Evolutionary conservation across 2,888 invertebrate genomes (phyloP).

Genomic region (Yponomeuta malinellus): DNA sequence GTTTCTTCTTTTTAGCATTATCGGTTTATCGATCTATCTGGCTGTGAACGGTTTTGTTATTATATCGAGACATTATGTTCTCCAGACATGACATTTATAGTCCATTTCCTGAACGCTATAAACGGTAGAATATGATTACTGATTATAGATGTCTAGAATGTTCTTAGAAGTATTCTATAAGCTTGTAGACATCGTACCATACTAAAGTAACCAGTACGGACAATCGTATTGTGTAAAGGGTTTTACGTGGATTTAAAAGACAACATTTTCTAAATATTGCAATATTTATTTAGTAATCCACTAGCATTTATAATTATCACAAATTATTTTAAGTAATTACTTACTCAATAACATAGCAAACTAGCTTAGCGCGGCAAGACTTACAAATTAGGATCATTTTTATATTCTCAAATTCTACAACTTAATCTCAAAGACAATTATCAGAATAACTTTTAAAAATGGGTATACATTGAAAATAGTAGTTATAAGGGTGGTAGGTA

Average conservation of each 20-base stretch:
- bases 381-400: neutral
- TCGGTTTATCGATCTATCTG: conserved; percentile 1
- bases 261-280: neutral
- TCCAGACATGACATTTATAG: too few relatives aligned
- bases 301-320: conserved; percentile 1
- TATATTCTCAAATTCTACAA: neutral
- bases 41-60: too few relatives aligned
- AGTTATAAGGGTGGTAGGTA: too few relatives aligned
- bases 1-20: neutral
- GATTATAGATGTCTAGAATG: too few relatives aligned
- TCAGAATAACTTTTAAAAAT: too few relatives aligned
- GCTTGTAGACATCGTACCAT: too few relatives aligned
- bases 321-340: conserved; percentile 1
- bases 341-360: neutral
- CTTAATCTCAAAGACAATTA: neutral
- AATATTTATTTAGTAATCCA: neutral
- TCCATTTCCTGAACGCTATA: too few relatives aligned
- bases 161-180: too few relatives aligned
- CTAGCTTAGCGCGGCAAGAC: neutral
- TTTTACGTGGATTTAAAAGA: neutral
- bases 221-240: neutral
- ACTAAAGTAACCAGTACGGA: too few relatives aligned
- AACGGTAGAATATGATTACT: too few relatives aligned
- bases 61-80: too few relatives aligned
- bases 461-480: too few relatives aligned